Base-by-base conservation (phyloP, 2,888 invertebrate genomes). In the Melanotus villosus region DNA sequence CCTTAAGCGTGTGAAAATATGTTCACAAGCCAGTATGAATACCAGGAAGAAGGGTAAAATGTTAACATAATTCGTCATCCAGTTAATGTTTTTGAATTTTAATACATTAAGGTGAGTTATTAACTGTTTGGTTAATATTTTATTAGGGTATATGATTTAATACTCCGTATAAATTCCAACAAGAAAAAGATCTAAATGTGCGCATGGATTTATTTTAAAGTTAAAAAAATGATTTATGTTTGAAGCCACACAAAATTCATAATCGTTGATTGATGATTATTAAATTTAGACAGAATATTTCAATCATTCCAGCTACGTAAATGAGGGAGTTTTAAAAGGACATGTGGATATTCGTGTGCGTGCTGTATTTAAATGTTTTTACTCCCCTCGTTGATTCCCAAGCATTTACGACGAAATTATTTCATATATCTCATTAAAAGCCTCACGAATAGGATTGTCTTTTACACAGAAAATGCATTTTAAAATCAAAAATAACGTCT, bases 401-500 rank as follows among this genome's bases (percentile, higher is more conserved):
- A n/a, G 26, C 26, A 5, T 7, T 26, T 26, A 26, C 26, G 4
- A 26, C 30, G 19, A 12, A 32, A 50, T 50, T 52, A 56, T 54
- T 19, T 45, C 45, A 19, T 19, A 45, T 19, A 45, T 45, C 19
- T 45, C 21, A 45, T 45, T 45, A 45, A 38, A 14, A 45, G 45
- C 45, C 19, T 68, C 65, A 60, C 63, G 43, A 71, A 65, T 64
- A 54, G 68, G 56, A 74, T 74, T 72, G 73, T 74, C 73, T 72
- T 68, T 68, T 73, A 70, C 73, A 73, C 71, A 58, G 74, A 73
- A 73, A 74, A 74, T 71, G 72, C 73, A 75, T 73, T 71, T 68
- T 66, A 77, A 80, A 81, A 82, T 82, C 80, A 82, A 78, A 79
- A 81, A 77, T 82, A 81, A 83, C 81, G 82, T 79, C 79, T 79